Conservation (phyloP, 2,113 vertebrate genomes). For the Isurus oxyrinchus region DNA sequence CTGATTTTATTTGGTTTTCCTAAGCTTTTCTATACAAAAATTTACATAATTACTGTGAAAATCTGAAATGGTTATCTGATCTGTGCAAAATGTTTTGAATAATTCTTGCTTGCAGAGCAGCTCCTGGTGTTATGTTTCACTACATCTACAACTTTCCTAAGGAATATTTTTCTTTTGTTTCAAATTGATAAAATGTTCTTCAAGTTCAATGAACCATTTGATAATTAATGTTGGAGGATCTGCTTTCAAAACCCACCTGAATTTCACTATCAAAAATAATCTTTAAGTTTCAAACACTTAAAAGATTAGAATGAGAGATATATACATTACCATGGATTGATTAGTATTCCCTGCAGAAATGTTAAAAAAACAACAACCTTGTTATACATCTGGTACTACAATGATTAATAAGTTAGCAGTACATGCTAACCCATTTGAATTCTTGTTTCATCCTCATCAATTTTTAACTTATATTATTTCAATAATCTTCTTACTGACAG, state of each 20-base stretch:
- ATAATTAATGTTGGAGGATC: neutral
- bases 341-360: neutral
- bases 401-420: slow-evolving; percentile 1
- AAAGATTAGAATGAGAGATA: neutral
- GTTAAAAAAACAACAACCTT: slow-evolving; percentile 7
- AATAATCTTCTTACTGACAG: slow-evolving; percentile 36
- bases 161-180: neutral
- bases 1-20: neutral
- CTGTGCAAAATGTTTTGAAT: slow-evolving; percentile 25
- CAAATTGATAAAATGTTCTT: slow-evolving; percentile 15
- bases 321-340: neutral
- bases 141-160: slow-evolving; percentile 10
- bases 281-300: neutral
- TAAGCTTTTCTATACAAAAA: neutral
- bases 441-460: slow-evolving; percentile 2
- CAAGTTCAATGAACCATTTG: neutral
- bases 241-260: neutral
- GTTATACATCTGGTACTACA: neutral
- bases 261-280: neutral
- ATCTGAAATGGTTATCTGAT: neutral
- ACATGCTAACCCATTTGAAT: neutral
- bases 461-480: slow-evolving; percentile 34
- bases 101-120: slow-evolving; percentile 14
- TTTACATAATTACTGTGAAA: neutral
- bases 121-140: neutral